Percentiles rank a stretch among this genome's conserved stretches.
Evolutionary conservation across 92 coral and sea anemone genomes (phyloP).

Genomic region (Zoanthus sansibaricus): DNA sequence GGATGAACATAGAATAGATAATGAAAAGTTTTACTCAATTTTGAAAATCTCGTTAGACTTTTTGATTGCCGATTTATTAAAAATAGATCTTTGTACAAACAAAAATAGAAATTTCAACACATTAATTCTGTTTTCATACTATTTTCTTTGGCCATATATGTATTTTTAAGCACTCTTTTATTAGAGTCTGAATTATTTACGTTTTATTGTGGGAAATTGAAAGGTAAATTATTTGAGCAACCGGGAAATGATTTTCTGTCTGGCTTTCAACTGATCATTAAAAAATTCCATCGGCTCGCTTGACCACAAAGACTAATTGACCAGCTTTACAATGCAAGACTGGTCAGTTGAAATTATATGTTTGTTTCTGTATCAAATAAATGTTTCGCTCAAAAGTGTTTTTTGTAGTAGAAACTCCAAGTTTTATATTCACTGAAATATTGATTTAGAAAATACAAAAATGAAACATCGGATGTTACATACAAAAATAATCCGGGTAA

Average conservation of each 20-base stretch:
- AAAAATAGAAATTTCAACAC: background rate
- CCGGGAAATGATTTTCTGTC: conserved; percentile 25
- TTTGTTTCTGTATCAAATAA: conserved; percentile 24
- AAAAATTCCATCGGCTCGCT: conserved; percentile 16
- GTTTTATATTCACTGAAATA: background rate
- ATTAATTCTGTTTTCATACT: background rate
- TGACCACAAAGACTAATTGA: conserved; percentile 11
- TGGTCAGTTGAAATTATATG: background rate
- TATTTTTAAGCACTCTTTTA: background rate
- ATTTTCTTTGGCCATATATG: background rate
- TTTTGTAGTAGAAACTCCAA: background rate
- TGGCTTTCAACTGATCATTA: background rate
- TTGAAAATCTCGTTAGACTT: background rate
- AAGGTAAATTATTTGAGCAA: conserved; percentile 23
- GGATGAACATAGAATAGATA: background rate
- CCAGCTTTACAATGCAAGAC: conserved; percentile 7
- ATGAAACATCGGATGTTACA: background rate
- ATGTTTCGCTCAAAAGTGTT: background rate
- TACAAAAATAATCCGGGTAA: background rate
- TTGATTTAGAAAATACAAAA: background rate
- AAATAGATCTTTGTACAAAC: background rate
- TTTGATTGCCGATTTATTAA: background rate
- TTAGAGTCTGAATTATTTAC: conserved; percentile 39
- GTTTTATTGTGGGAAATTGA: conserved; percentile 19
- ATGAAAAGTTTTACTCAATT: background rate